Base-by-base conservation (phyloP, 2,113 vertebrate species). In the Sterrhoptilus dennistouni region DNA sequence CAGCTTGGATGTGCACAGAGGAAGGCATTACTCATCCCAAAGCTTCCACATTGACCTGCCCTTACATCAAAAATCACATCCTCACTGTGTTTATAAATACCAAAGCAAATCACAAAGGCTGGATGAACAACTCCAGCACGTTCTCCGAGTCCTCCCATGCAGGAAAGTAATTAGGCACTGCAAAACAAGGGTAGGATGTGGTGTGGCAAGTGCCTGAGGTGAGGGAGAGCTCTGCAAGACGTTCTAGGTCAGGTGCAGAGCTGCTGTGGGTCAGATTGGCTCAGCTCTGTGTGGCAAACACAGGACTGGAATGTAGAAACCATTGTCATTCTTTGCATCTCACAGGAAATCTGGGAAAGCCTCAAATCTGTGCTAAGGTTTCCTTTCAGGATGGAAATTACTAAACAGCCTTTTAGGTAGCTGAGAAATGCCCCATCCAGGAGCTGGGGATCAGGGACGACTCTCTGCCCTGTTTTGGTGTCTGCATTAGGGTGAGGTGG, bases 71-170 rank as follows among this genome's bases (percentile, higher is more conserved):
- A 80, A 50, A 64, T 77, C 91, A 25, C 84, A 83, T 94, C 90
- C 85, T 91, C 4, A 1, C 59, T 1, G 36, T 56, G 68, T 89
- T 96, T 93, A 86, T 90, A 93, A 94, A 96, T 88, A 90, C 95
- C 95, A 75, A 5, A 70, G 90, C 33, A 10, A 65, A 83, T 63
- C 49, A 91, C 83, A 88, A 87, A 59, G 93, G 88, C 93, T 72
- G 88, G 93, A 89, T 33, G 68, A 93, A 96, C 93, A 82, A 87
- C 95, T 54, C 95, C 78, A 94, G 92, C 95, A 96, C 6, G 90
- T 95, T 95, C 72, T 83, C 63, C 52, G 0, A 78, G 92, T 94
- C 92, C 95, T 97, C 95, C 96, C 93, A 95, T 88, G 20, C 83
- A 12, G 49, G 85, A 74, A 70, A 72, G 64, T 75, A 92, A 94